Evolutionary conservation across 2,797 vertebrate genomes (phyloP).

Genomic region (Phoebastria nigripes): DNA sequence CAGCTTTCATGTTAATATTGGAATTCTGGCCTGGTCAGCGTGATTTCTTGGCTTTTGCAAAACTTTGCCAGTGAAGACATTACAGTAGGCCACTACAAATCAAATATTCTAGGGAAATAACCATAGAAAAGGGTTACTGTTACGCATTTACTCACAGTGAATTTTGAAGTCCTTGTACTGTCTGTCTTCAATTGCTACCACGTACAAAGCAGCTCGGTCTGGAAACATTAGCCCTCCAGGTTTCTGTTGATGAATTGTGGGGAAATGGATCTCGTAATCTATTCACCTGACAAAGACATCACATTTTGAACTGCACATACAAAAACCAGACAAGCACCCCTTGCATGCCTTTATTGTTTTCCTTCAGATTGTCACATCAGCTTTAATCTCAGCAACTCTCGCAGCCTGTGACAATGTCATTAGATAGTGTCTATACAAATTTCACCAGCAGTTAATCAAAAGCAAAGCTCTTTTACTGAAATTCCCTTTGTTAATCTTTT

Average conservation of each 20-base stretch:
- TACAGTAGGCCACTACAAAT: not conserved
- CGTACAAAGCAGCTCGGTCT: conserved; percentile 94
- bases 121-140: not conserved
- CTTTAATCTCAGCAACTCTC: conserved; percentile 14
- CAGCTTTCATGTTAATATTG: not conserved
- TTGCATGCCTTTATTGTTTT: conserved; percentile 61
- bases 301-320: conserved; percentile 80
- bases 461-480: conserved; percentile 6
- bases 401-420: not conserved
- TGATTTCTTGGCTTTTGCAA: not conserved
- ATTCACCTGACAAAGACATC: conserved; percentile 83
- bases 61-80: not conserved
- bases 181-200: conserved; percentile 96
- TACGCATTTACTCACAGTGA: conserved; percentile 86
- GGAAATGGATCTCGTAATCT: conserved; percentile 82
- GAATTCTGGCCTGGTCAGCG: not conserved
- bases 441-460: not conserved
- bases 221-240: conserved; percentile 98
- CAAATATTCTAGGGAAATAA: not conserved
- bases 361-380: conserved; percentile 46
- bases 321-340: conserved; percentile 72
- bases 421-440: not conserved
- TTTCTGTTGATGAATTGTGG: conserved; percentile 91
- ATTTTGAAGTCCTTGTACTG: conserved; percentile 99
- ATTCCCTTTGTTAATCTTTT: not conserved